phyloP scores from a whole-genome alignment of 2,797 vertebrate species.

The Poeciliopsis infans region DNA sequence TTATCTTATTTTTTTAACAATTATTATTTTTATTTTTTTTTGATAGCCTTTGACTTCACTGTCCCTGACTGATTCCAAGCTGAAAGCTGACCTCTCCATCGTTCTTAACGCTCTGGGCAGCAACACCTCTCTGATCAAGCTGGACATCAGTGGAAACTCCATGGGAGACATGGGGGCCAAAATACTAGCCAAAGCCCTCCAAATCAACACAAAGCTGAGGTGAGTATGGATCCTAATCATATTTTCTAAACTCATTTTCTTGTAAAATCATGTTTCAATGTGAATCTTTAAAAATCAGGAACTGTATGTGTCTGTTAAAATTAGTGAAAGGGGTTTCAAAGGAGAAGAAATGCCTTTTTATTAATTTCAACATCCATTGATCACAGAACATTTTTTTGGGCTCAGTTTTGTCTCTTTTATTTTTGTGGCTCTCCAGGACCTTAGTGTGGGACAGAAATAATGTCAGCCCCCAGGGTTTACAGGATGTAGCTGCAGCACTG shows the following conservation, averaged over 20 bases:
- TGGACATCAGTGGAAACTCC: constrained; percentile 95
- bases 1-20: neutral
- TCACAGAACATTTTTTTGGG: neutral
- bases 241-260: neutral
- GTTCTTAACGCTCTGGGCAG: constrained; percentile 95
- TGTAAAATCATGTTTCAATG: neutral
- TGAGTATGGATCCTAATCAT: constrained; percentile 46
- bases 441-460: constrained; percentile 95
- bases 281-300: neutral
- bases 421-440: constrained; percentile 80
- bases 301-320: neutral
- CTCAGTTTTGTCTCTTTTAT: neutral
- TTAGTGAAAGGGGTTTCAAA: neutral
- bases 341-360: neutral
- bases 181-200: constrained; percentile 96
- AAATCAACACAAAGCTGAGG: constrained; percentile 99
- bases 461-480: constrained; percentile 92
- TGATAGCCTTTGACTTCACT: constrained; percentile 90
- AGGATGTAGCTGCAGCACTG: constrained; percentile 93
- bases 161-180: constrained; percentile 99
- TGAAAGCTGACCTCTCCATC: constrained; percentile 92
- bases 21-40: neutral
- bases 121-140: constrained; percentile 90
- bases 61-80: constrained; percentile 93
- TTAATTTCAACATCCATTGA: neutral